phyloP scores from a whole-genome alignment of 2,113 vertebrate genomes.

The Anthoscopus minutus region DNA sequence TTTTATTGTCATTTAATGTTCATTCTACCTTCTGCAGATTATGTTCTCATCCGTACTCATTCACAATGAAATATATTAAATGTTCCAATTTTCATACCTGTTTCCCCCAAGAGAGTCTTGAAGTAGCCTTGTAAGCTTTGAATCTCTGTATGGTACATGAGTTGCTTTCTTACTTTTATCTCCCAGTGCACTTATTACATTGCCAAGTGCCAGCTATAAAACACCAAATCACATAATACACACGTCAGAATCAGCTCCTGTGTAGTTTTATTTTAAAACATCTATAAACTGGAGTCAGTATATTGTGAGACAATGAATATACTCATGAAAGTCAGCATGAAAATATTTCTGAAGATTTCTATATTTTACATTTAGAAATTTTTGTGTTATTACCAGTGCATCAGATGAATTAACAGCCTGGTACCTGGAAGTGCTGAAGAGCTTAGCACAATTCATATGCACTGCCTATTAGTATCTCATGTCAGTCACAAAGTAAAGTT shows the following conservation, averaged over 20 bases:
- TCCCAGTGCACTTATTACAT: constrained; percentile 96
- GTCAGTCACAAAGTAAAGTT: background rate
- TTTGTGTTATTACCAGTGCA: background rate
- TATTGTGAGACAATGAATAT: background rate
- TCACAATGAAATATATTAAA: background rate
- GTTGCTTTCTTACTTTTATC: constrained; percentile 92
- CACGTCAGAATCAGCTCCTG: background rate
- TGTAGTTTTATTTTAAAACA: background rate
- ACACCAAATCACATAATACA: background rate
- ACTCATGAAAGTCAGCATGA: background rate
- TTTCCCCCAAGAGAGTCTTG: constrained; percentile 97
- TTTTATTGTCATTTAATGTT: background rate
- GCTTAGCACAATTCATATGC: background rate
- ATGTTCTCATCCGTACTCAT: background rate
- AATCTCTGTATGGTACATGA: constrained; percentile 96
- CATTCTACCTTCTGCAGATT: background rate
- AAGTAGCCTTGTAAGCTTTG: constrained; percentile 91
- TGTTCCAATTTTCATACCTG: constrained; percentile 73
- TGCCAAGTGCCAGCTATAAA: constrained; percentile 90
- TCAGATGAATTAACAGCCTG: background rate
- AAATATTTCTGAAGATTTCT: background rate
- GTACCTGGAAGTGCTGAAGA: background rate
- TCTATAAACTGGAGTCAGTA: background rate
- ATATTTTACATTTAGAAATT: background rate
- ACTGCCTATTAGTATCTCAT: background rate